A percentile compares a stretch with the other conserved stretches of the same genome.
phyloP scores from a whole-genome alignment of 2,888 invertebrate genomes.

The Caenorhabditis imperialis region DNA sequence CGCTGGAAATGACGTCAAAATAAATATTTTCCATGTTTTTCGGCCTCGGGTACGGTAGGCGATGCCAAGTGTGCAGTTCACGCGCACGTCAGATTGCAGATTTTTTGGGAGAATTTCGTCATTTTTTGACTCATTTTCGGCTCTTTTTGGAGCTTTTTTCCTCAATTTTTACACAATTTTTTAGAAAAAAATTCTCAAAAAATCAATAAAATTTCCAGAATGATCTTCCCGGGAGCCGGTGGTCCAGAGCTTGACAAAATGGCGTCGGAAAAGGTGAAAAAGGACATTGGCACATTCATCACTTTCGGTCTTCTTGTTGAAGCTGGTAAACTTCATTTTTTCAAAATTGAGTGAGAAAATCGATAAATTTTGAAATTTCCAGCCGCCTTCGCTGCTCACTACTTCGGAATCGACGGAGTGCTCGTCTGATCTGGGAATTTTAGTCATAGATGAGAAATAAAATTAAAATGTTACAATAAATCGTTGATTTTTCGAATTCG shows the following conservation, averaged over 20 bases:
- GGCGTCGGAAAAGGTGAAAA: conserved; percentile 52
- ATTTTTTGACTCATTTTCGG: conserved; percentile 6
- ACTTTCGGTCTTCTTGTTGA: conserved; percentile 54
- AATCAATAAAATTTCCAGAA: no score
- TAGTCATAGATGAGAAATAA: no score
- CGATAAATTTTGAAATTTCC: conserved; percentile 5
- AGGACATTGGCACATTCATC: conserved; percentile 53
- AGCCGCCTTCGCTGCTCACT: conserved; percentile 55
- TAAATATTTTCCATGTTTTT: conserved; percentile 4
- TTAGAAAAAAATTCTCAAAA: conserved; percentile 6
- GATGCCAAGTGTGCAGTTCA: conserved; percentile 5
- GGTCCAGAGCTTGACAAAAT: conserved; percentile 56
- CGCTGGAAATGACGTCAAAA: conserved; percentile 1
- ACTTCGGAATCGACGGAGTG: conserved; percentile 54
- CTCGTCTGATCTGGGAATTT: conserved; percentile 24
- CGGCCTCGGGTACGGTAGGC: conserved; percentile 18
- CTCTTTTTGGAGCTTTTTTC: conserved; percentile 1
- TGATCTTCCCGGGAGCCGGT: conserved; percentile 57
- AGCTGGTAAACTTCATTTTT: conserved; percentile 30
- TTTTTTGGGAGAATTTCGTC: conserved; percentile 4
- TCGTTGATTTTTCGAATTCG: no score
- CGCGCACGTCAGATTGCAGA: conserved; percentile 35
- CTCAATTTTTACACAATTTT: background rate
- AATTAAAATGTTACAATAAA: no score
- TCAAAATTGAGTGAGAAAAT: background rate